These are phyloP conservation scores for Panzeria rudis DNA, from an alignment of 2,888 invertebrate species.

Conservation along the genomic window DNA sequence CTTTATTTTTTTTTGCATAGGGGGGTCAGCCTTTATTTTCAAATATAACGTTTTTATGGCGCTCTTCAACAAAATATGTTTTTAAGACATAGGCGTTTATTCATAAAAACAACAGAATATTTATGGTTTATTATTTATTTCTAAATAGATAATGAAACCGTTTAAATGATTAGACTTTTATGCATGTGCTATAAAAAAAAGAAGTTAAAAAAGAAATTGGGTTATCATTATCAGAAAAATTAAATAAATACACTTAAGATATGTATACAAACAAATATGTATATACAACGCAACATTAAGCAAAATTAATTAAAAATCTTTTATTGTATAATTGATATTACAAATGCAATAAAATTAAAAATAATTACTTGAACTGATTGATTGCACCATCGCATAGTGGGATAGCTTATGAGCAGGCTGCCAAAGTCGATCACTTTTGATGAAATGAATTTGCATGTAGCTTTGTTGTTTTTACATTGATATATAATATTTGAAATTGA, in stretches of 20 bases:
- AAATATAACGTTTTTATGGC: too few relatives aligned
- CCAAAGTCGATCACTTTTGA: too few relatives aligned
- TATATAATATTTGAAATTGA: too few relatives aligned
- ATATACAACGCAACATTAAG: not conserved
- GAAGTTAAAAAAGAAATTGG: slow-evolving; percentile 5
- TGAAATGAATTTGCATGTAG: too few relatives aligned
- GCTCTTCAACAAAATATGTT: too few relatives aligned
- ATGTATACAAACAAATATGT: not conserved
- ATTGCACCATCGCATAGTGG: not conserved
- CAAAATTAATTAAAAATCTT: not conserved
- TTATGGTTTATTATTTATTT: too few relatives aligned
- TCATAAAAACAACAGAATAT: too few relatives aligned
- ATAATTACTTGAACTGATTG: not conserved
- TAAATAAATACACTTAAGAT: not conserved
- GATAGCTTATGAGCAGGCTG: not conserved
- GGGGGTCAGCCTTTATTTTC: too few relatives aligned
- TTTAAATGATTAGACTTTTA: not conserved
- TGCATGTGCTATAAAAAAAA: not conserved
- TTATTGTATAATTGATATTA: slow-evolving; percentile 29
- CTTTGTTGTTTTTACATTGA: too few relatives aligned
- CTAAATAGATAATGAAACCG: too few relatives aligned
- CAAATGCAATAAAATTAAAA: not conserved
- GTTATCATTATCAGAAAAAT: slow-evolving; percentile 35
- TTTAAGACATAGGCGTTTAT: too few relatives aligned
- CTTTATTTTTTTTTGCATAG: too few relatives aligned